Conservation (phyloP, 2,888 invertebrate species). For the Apamea anceps region DNA sequence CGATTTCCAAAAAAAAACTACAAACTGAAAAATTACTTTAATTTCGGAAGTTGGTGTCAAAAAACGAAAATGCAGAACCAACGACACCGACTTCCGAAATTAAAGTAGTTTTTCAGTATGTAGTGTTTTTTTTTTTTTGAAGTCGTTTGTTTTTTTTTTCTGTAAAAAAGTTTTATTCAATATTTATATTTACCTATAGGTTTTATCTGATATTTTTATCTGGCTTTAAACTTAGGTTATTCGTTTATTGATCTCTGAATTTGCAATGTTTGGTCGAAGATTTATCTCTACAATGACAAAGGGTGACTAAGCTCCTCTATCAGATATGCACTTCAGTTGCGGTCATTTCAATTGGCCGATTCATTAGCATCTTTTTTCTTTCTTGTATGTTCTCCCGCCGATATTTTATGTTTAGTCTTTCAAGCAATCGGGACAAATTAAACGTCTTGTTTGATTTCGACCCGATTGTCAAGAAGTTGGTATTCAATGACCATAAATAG, state of each 20-base stretch:
- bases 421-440: not conserved
- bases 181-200: not conserved
- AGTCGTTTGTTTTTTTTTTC: too few relatives aligned
- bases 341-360: conserved; percentile 7
- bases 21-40: too few relatives aligned
- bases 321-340: not conserved
- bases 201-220: conserved; percentile 7
- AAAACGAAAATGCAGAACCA: too few relatives aligned
- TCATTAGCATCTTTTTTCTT: not conserved
- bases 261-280: not conserved
- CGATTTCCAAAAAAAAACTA: too few relatives aligned
- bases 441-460: not conserved
- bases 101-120: too few relatives aligned
- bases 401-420: not conserved
- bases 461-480: not conserved
- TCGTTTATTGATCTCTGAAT: conserved; percentile 17
- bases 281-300: conserved; percentile 3
- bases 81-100: too few relatives aligned
- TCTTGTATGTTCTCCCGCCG: not conserved
- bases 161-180: not conserved
- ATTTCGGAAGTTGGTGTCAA: too few relatives aligned
- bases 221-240: conserved; percentile 1
- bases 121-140: too few relatives aligned
- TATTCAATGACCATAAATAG: too few relatives aligned
- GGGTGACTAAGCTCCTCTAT: not conserved